Evolutionary conservation across 2,113 vertebrate species (phyloP).

Genomic region (Bujurquina vittata): DNA sequence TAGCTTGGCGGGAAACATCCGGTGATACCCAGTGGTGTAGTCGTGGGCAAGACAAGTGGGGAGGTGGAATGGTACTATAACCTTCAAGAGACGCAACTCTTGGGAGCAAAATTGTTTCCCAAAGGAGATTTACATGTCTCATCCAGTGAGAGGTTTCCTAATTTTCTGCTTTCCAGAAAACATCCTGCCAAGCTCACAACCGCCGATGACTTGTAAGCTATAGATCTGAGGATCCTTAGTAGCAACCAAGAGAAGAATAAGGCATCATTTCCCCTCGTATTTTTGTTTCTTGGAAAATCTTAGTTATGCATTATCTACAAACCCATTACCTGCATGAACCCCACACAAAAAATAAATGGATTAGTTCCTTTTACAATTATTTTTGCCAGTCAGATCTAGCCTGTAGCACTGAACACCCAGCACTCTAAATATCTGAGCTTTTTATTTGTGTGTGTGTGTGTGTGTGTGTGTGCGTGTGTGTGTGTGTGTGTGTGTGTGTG

Average conservation of each 20-base stretch:
- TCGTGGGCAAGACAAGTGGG: constrained; percentile 29
- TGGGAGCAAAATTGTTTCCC: constrained; percentile 36
- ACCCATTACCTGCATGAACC: background rate
- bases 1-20: constrained; percentile 40
- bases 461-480: too few relatives aligned
- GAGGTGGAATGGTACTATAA: constrained; percentile 57
- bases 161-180: constrained; percentile 53
- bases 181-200: constrained; percentile 11
- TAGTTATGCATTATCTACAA: background rate
- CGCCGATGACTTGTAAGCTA: constrained; percentile 1
- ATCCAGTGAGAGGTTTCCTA: constrained; percentile 36
- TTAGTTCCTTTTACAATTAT: background rate
- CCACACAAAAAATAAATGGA: background rate
- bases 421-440: too few relatives aligned
- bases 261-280: background rate
- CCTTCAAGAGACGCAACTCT: constrained; percentile 66
- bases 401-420: background rate
- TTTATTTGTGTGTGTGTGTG: too few relatives aligned
- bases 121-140: constrained; percentile 55
- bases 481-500: too few relatives aligned
- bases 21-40: constrained; percentile 34
- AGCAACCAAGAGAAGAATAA: background rate
- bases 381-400: background rate
- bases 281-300: constrained; percentile 1
- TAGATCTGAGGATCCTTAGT: background rate